Percentiles rank a stretch among this genome's conserved stretches.
These are phyloP conservation scores for Penelope pileata DNA, from an alignment of 2,113 vertebrate genomes.

Conservation along the genomic window DNA sequence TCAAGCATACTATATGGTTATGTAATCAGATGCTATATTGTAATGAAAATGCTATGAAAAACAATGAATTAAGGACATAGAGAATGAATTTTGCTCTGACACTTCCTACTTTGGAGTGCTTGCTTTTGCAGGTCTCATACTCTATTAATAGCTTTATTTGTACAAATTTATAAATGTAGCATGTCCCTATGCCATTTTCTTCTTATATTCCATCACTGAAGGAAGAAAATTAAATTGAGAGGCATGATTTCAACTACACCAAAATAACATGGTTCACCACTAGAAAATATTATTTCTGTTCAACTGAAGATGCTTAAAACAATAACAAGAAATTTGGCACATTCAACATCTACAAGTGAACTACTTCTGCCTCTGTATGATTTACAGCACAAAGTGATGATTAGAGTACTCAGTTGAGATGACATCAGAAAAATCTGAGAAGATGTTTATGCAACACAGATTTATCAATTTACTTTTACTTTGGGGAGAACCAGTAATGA, in stretches of 20 bases:
- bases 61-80: not conserved
- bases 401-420: not conserved
- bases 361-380: not conserved
- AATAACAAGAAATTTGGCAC: not conserved
- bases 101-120: not conserved
- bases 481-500: not conserved
- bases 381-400: not conserved
- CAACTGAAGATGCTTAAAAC: not conserved
- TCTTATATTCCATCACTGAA: not conserved
- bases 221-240: not conserved
- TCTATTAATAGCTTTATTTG: constrained; percentile 1
- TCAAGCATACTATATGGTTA: not conserved
- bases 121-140: not conserved
- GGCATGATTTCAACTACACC: not conserved
- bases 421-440: not conserved
- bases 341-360: not conserved
- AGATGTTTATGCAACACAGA: not conserved
- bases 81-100: not conserved
- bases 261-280: not conserved
- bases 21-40: not conserved
- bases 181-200: not conserved
- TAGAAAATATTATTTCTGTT: not conserved
- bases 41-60: not conserved
- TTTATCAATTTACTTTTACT: not conserved
- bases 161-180: not conserved